A percentile compares a stretch with the other conserved stretches of the same genome.
Conservation (phyloP, 2,113 vertebrate species). For the Ardeotis arabs region DNA sequence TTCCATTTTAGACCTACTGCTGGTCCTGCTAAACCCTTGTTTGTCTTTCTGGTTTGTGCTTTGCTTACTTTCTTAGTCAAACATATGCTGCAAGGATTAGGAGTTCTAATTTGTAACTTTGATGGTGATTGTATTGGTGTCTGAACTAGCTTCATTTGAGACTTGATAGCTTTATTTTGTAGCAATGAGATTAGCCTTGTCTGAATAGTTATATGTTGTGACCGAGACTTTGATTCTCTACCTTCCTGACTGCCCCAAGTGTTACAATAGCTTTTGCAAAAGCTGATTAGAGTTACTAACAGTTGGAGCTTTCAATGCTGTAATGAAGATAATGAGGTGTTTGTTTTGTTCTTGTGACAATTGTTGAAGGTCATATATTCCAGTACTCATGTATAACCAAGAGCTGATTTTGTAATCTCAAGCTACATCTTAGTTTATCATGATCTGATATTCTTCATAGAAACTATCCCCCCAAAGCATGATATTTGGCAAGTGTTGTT, state of each 20-base stretch:
- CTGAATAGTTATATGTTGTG: constrained; percentile 3
- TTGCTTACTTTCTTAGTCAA: background rate
- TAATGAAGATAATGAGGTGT: constrained; percentile 4
- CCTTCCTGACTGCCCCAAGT: background rate
- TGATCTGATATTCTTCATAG: background rate
- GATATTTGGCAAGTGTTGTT: background rate
- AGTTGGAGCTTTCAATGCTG: background rate
- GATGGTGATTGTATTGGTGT: background rate
- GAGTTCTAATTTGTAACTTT: background rate
- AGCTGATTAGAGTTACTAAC: background rate
- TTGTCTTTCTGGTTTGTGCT: background rate
- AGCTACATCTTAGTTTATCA: background rate
- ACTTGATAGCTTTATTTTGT: background rate
- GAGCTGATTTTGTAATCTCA: background rate
- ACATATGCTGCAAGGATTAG: background rate
- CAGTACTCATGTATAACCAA: background rate
- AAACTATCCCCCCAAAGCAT: background rate
- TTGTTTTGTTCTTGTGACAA: background rate
- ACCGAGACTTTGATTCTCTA: background rate
- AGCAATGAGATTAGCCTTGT: background rate
- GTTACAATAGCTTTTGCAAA: constrained; percentile 4
- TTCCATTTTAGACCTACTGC: background rate
- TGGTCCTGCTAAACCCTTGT: background rate
- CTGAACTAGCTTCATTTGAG: background rate
- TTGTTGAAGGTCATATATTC: background rate